Evolutionary conservation across 1,140 invertebrate species (phyloP), one percentile per base, ranked within the genome.

Genomic region (Oryctes rhinoceros): DNA sequence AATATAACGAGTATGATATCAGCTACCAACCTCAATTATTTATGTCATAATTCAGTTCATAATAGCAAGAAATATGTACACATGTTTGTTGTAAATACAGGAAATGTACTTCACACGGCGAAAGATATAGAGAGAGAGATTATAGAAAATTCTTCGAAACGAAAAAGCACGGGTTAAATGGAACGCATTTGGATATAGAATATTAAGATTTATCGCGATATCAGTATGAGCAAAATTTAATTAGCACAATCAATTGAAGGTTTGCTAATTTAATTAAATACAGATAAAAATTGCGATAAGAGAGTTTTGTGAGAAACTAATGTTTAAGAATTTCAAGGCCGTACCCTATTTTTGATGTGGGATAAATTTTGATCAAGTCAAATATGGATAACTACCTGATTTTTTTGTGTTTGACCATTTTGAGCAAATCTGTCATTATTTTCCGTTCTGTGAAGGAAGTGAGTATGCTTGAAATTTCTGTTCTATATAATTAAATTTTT

Each of bases 1-100:
- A 18, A 67, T 30, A 30, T 67, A 67, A 11, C 24, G 65, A 30
- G 65, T 18, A 67, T 67, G 65, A 67, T 67, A 67, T 67, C 20
- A 67, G 30, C 20, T 24, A 67, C 65, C 30, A 67, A 2, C 24
- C 18, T 67, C 65, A 18, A 67, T 67, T 67, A 35, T 67, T 67
- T 67, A 67, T 18, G 10, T 24, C 30, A 18, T 11, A 67, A 67
- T 67, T 24, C 7, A 35, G 65, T 67, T 67, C 30, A 35, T 67
- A 62, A 20, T 62, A 30, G 65, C 30, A 67, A 20, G 18, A 67
- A 13, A 53, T 10, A 53, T 53, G 49, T 53, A 53, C n/a, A 67
- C 18, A 67, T 67, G 20, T 67, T 30, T 67, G 20, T 18, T 62
- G 30, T 18, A 24, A 67, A 18, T 67, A 67, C n/a, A 67, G 65